phyloP scores from a whole-genome alignment of 2,888 invertebrate species.

The Drosophila recens region DNA sequence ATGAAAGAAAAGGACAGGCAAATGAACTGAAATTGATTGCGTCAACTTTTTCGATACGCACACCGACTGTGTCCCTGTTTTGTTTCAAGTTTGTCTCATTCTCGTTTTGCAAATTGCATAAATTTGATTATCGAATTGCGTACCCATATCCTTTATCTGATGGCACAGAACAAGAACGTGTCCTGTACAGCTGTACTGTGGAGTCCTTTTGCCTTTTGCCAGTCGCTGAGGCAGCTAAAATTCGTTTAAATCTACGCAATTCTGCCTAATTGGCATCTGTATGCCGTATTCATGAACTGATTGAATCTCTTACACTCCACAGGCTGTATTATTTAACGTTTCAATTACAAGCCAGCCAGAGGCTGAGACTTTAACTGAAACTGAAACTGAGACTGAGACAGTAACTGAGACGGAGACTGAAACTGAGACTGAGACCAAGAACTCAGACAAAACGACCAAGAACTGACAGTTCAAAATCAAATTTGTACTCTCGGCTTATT shows the following conservation, averaged over 20 bases:
- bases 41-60: conserved; percentile 65
- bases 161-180: conserved; percentile 22
- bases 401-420: background rate
- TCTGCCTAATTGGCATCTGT: conserved; percentile 59
- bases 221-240: conserved; percentile 39
- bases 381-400: conserved; percentile 3
- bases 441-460: conserved; percentile 21
- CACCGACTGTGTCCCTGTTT: conserved; percentile 41
- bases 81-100: conserved; percentile 61
- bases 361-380: conserved; percentile 4
- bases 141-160: conserved; percentile 13
- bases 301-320: conserved; percentile 70
- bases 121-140: conserved; percentile 68
- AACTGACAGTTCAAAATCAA: conserved; percentile 61
- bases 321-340: conserved; percentile 78
- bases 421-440: conserved; percentile 5
- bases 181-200: conserved; percentile 18
- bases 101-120: conserved; percentile 65
- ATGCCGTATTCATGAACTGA: conserved; percentile 65
- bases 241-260: conserved; percentile 56
- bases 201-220: conserved; percentile 46
- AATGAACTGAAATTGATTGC: conserved; percentile 71
- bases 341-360: conserved; percentile 65
- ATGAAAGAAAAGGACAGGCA: conserved; percentile 10
- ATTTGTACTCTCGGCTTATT: conserved; percentile 60